Base-by-base conservation (phyloP, 53 echinoderm and acorn worm genomes). In the Antedon mediterranea region DNA sequence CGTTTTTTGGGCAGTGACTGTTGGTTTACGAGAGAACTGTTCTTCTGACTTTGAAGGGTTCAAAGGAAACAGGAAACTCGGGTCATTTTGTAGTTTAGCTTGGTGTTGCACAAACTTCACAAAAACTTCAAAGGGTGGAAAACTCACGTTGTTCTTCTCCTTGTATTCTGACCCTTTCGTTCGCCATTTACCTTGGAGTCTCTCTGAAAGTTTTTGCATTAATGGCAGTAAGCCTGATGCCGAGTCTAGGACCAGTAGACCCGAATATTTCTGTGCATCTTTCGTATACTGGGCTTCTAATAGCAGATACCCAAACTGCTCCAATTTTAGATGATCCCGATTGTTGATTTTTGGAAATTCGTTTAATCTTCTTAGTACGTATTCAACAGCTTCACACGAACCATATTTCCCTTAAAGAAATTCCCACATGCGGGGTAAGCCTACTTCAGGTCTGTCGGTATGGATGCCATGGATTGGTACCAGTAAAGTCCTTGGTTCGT, bases 261-360 rank as follows among this genome's bases (percentile, higher is more conserved):
- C 88, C 33, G 81, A 84, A 41, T 30, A 84, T 28, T 70, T 27
- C 30, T 80, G 57, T 4, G 41, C 77, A 73, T 88, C 84, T 44
- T 88, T 88, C 13, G 77, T 33, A 76, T 88, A 88, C 42, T 81
- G 73, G 26, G 72, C 77, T 74, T 88, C 84, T 34, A 88, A 43
- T 73, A 88, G 75, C 11, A 88, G 73, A 73, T 84, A 80, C 18
- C 84, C 88, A 88, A 81, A 88, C 78, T 88, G 70, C 41, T 84
- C 84, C 0, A 88, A 75, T 76, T 85, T 85, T 28, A 31, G 33
- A 78, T 82, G 74, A 72, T 72, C 82, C 42, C 41, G 78, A 9
- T 81, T 29, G 34, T 85, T 34, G 43, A 85, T 77, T 72, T 79
- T 88, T 32, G 75, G 85, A 43, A 81, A 88, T 20, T 81, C 84